Percentiles rank a stretch among this genome's conserved stretches.
These are phyloP conservation scores for Gonatopus flavifemur DNA, from an alignment of 1,140 invertebrate genomes.

Conservation along the genomic window DNA sequence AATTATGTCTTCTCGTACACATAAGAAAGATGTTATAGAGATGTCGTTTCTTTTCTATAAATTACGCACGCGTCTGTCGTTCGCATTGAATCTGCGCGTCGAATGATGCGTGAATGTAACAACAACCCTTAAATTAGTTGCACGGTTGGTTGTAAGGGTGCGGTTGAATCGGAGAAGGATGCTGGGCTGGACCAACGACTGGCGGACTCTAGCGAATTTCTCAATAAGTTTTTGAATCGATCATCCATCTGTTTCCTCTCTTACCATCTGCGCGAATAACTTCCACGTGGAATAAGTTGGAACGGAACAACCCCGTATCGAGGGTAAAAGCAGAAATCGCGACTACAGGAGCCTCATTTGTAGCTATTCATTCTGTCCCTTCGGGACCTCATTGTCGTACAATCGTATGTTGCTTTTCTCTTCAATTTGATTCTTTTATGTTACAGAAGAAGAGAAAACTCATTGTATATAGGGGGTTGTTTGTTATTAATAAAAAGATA, in stretches of 20 bases:
- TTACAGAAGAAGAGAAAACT: too few species aligned
- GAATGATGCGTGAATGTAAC: slow-evolving; percentile 10
- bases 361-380: too few species aligned
- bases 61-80: slow-evolving; percentile 33
- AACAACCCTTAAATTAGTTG: slow-evolving; percentile 35
- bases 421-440: too few species aligned
- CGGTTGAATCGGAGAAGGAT: slow-evolving; percentile 22
- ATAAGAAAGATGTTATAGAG: background rate
- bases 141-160: slow-evolving; percentile 24
- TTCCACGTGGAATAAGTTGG: slow-evolving; percentile 20
- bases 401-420: slow-evolving; percentile 4
- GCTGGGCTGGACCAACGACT: slow-evolving; percentile 47
- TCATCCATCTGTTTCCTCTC: slow-evolving; percentile 4
- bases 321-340: slow-evolving; percentile 3
- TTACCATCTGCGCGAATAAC: slow-evolving; percentile 32
- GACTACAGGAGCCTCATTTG: too few species aligned
- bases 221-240: slow-evolving; percentile 9
- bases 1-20: too few species aligned
- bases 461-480: too few species aligned
- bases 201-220: slow-evolving; percentile 39
- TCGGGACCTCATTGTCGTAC: too few species aligned
- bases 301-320: background rate
- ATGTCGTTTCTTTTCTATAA: too few species aligned
- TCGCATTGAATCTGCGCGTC: slow-evolving; percentile 33
- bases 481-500: too few species aligned